Evolutionary conservation across 2,888 invertebrate species (phyloP), one percentile per base, ranked within the genome.

Genomic region (Psylliodes chrysocephalus): DNA sequence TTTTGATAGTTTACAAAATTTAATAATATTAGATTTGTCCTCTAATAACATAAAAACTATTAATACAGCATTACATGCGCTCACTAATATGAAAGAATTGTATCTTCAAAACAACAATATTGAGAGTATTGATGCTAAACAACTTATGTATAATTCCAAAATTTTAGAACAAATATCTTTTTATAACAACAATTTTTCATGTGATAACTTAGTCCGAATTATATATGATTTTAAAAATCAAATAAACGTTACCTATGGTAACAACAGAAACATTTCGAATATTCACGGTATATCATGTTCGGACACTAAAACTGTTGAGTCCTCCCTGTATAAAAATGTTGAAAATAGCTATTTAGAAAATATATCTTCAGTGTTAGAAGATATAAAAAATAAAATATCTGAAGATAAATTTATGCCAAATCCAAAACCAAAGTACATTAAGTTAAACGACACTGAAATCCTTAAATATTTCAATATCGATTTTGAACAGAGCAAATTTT

Each of bases 281-380:
- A 46, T 64, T 6, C 52, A 52, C 19, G 64, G 64, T 8, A 64
- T 64, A 25, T 19, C 60, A 17, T 64, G 64, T 51, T 15, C n/a
- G 12, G 49, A 64, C 12, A 19, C 14, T n/a, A 6, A 5, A 17
- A 17, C 17, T n/a, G 12, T 17, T n/a, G 40, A 40, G 3, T 7
- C 6, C 6, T 17, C 40, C 5, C 14, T 7, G 12, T 2, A 40
- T 15, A 17, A 40, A n/a, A 12, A 22, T 22, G 2, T 22, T 22
- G 22, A 22, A 22, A 22, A 22, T 22, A n/a, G n/a, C n/a, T n/a
- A n/a, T n/a, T n/a, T n/a, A n/a, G n/a, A n/a, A n/a, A n/a, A n/a
- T n/a, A n/a, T n/a, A n/a, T n/a, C n/a, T n/a, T n/a, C n/a, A n/a
- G n/a, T n/a, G n/a, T n/a, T n/a, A n/a, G n/a, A n/a, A n/a, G n/a